Evolutionary conservation across 1,140 invertebrate species (phyloP).

Genomic region (Drosophila paulistorum): DNA sequence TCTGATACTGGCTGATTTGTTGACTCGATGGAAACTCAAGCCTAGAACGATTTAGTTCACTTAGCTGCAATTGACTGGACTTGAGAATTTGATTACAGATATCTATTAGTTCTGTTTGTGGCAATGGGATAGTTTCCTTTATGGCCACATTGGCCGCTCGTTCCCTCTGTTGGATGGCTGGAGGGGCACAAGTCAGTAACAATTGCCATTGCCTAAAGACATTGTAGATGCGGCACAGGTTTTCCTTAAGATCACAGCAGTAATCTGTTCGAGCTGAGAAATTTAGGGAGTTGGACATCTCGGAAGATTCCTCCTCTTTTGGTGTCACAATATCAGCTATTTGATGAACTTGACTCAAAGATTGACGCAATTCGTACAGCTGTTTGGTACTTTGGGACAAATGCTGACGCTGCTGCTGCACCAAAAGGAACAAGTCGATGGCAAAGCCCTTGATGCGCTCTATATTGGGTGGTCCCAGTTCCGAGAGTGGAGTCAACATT

Average conservation of each 20-base stretch:
- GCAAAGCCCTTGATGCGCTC: conserved; percentile 93
- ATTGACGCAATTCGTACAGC: conserved; percentile 77
- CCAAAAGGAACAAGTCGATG: conserved; percentile 87
- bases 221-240: conserved; percentile 53
- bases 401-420: conserved; percentile 83
- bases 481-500: conserved; percentile 88
- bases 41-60: conserved; percentile 35
- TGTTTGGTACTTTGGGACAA: conserved; percentile 75
- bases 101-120: conserved; percentile 29
- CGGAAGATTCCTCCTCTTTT: not conserved
- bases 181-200: conserved; percentile 61
- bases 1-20: conserved; percentile 33
- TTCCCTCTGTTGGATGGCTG: not conserved
- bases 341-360: conserved; percentile 65
- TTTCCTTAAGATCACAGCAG: conserved; percentile 44
- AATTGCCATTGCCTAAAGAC: conserved; percentile 65
- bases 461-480: conserved; percentile 91
- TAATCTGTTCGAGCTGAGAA: conserved; percentile 46
- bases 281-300: conserved; percentile 1
- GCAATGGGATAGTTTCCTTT: conserved; percentile 17
- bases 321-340: conserved; percentile 45
- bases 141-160: conserved; percentile 34
- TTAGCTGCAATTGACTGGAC: conserved; percentile 41
- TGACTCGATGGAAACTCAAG: conserved; percentile 47
- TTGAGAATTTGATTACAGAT: conserved; percentile 43